Evolutionary conservation across 1,140 invertebrate genomes (phyloP), one percentile per base, ranked within the genome.

Genomic region (Brachionus plicatilis): DNA sequence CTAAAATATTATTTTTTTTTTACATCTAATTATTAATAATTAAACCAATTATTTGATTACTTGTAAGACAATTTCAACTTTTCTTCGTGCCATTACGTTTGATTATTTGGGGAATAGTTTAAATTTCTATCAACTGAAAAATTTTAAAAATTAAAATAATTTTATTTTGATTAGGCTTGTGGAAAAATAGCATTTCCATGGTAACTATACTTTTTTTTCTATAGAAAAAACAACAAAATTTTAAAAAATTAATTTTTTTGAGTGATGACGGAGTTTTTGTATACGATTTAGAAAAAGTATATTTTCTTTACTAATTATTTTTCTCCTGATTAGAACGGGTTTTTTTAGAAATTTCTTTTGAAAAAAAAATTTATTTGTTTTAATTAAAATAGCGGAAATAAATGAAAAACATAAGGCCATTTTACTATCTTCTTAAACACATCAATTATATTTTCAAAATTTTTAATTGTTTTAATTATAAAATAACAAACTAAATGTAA

Each of bases 21-120:
- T 33, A 33, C 2, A 33, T 33, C 3, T 33, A 33, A 33, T 33
- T 33, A 5, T 33, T 33, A 33, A 5, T 37, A 14, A 9, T 27
- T 37, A 11, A 65, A 27, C 12, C 0, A 17, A 80, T 45, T 65
- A 27, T 9, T 20, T 24, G 27, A 20, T 65, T 82, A 86, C 86
- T 86, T 90, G 88, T 24, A 90, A 85, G 29, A 86, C 86, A 20
- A 89, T 86, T 85, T 90, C 89, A 78, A 86, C 85, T 86, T 89
- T 89, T 83, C 88, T 88, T 47, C 88, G 85, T 27, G 88, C 88
- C 88, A 89, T 89, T 43, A 60, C 14, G 45, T 84, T 65, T 82
- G 33, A 12, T 50, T 76, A 72, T 11, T 37, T 72, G 8, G n/a
- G 33, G 17, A 43, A 17, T 17, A 12, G 17, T 43, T n/a, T 72